Evolutionary conservation across 2,797 vertebrate species (phyloP).

Genomic region (Heliangelus exortis): DNA sequence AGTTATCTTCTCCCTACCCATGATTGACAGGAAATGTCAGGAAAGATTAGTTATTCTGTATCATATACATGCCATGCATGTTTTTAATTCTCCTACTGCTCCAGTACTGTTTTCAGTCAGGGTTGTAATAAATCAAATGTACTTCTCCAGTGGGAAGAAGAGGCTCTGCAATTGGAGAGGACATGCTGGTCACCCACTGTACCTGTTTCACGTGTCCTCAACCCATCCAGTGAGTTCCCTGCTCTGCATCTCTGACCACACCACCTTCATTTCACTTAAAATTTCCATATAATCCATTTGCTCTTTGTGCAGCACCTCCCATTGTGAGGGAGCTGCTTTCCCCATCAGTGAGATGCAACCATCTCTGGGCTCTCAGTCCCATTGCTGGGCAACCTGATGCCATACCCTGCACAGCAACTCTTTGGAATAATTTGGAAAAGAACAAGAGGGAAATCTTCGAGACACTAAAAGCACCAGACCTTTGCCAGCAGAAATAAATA

Average conservation of each 20-base stretch:
- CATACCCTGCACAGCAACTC: background rate
- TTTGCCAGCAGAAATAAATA: background rate
- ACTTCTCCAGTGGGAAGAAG: constrained; percentile 35
- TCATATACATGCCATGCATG: constrained; percentile 63
- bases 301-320: background rate
- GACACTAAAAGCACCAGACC: rapidly evolving
- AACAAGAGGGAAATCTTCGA: background rate
- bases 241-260: background rate
- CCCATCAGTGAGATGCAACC: rapidly evolving
- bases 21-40: constrained; percentile 78
- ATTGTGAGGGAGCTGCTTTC: rapidly evolving
- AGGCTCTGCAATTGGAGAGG: background rate
- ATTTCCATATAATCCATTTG: background rate
- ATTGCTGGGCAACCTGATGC: background rate
- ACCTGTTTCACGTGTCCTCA: background rate
- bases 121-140: constrained; percentile 73
- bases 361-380: background rate
- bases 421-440: background rate
- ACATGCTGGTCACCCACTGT: background rate
- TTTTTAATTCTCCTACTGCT: constrained; percentile 71
- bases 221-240: background rate
- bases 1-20: constrained; percentile 72
- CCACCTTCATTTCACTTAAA: background rate
- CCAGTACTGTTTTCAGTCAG: constrained; percentile 45
- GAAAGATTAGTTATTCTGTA: constrained; percentile 75